Evolutionary conservation across 2,888 invertebrate genomes (phyloP).

Genomic region (Dasypogon diadema): DNA sequence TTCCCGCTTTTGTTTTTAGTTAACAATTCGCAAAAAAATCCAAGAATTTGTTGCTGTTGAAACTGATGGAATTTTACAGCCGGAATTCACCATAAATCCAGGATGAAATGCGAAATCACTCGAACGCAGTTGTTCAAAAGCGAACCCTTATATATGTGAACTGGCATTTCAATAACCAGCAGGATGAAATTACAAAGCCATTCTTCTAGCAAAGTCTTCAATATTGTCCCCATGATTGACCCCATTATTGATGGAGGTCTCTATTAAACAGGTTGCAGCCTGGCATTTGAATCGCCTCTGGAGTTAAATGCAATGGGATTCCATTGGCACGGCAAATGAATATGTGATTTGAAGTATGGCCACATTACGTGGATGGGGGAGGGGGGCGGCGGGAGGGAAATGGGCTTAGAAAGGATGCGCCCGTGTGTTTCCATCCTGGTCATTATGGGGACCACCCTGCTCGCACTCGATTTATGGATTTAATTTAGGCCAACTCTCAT

Average conservation of each 20-base stretch:
- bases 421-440: slow-evolving; percentile 23
- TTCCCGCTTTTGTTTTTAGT: background rate
- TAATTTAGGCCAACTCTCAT: slow-evolving; percentile 59
- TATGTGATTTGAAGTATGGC: slow-evolving; percentile 42
- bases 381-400: slow-evolving; percentile 7
- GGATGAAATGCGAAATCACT: background rate
- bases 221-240: slow-evolving; percentile 44
- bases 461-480: slow-evolving; percentile 58
- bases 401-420: slow-evolving; percentile 36
- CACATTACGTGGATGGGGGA: background rate
- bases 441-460: slow-evolving; percentile 40
- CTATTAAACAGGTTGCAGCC: slow-evolving; percentile 45
- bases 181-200: slow-evolving; percentile 19
- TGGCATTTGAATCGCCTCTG: slow-evolving; percentile 26
- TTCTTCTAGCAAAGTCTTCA: slow-evolving; percentile 19
- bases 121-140: too few species aligned
- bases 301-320: background rate
- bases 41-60: background rate
- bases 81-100: slow-evolving; percentile 6
- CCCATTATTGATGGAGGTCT: slow-evolving; percentile 42
- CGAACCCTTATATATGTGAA: background rate
- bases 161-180: background rate
- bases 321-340: slow-evolving; percentile 37
- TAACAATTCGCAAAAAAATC: background rate
- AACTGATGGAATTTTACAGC: background rate